Conservation (phyloP, 2,113 vertebrate species). For the Callorhinus ursinus region DNA sequence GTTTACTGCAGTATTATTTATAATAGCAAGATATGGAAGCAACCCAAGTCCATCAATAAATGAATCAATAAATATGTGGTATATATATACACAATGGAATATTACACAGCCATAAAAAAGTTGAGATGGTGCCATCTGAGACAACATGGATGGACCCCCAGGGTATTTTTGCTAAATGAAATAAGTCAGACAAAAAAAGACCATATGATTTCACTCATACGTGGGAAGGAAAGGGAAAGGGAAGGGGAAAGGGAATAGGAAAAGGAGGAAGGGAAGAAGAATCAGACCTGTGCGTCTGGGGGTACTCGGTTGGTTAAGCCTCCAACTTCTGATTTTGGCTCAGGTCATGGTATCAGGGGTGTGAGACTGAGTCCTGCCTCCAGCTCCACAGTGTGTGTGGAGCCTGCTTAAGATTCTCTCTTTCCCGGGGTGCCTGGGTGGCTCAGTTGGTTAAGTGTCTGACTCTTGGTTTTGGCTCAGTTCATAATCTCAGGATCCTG, state of each 20-base stretch:
- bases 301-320: background rate
- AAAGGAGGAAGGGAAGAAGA: background rate
- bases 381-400: background rate
- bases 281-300: too few species aligned
- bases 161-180: background rate
- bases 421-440: background rate
- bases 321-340: background rate
- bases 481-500: too few species aligned
- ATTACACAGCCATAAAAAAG: background rate
- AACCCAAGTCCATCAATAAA: background rate
- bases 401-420: background rate
- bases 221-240: too few species aligned
- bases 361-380: background rate
- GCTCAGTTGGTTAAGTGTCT: background rate
- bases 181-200: background rate
- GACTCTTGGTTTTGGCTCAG: too few species aligned
- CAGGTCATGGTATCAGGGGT: background rate
- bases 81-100: background rate
- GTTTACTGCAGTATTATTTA: background rate
- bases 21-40: background rate
- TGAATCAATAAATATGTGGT: background rate
- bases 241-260: too few species aligned
- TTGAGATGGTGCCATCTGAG: background rate
- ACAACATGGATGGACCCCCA: background rate
- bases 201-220: background rate